Percentiles rank a stretch among this genome's conserved stretches.
Conservation (phyloP, 2,888 invertebrate genomes). For the Drosophila mimica region DNA sequence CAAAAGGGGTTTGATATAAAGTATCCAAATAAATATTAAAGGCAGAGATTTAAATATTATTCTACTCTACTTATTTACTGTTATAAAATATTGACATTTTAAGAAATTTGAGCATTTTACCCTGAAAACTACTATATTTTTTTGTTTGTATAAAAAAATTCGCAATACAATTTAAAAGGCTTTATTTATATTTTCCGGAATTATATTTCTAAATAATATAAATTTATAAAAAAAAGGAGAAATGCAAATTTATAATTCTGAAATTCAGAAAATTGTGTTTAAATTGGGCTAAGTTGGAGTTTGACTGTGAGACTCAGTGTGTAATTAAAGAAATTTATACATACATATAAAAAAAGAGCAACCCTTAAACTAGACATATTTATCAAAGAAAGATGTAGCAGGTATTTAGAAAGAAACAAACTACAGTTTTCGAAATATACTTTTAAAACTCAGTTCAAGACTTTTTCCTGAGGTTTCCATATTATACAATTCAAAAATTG, state of each 20-base stretch:
- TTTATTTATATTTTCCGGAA: neutral
- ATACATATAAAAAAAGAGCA: neutral
- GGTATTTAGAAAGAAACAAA: too few relatives aligned
- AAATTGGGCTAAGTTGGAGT: neutral
- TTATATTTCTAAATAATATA: neutral
- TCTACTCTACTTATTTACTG: neutral
- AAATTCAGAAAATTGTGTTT: neutral
- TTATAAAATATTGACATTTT: neutral
- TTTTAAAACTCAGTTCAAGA: too few relatives aligned
- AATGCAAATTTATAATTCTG: neutral
- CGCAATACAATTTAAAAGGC: neutral
- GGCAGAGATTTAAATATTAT: neutral
- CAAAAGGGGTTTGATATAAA: neutral
- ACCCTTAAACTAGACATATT: neutral
- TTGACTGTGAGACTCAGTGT: neutral
- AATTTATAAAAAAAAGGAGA: neutral
- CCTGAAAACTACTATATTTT: too few relatives aligned
- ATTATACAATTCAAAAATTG: neutral
- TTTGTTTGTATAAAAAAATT: too few relatives aligned
- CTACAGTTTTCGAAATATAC: too few relatives aligned
- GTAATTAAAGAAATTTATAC: neutral
- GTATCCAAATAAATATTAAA: neutral
- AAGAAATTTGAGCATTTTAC: neutral
- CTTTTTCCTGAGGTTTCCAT: neutral
- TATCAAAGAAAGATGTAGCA: too few relatives aligned